Evolutionary conservation across 2,888 invertebrate species (phyloP).

Genomic region (Temnothorax ravouxi): DNA sequence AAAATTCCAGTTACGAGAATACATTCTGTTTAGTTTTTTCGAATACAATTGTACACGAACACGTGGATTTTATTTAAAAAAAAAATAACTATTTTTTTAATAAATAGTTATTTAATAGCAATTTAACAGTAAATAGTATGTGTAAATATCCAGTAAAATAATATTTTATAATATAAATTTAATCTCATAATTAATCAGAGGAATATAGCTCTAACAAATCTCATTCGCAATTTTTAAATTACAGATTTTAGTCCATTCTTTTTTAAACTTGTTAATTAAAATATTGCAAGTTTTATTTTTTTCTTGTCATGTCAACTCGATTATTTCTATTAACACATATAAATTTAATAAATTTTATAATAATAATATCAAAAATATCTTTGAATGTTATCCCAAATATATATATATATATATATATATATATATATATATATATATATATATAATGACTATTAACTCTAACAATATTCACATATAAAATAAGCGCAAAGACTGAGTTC

Average conservation of each 20-base stretch:
- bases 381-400: not conserved
- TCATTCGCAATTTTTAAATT: not conserved
- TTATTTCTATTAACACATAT: not conserved
- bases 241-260: not conserved
- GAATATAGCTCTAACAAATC: not conserved
- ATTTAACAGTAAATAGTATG: not conserved
- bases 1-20: not conserved
- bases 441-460: not conserved
- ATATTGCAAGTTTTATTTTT: not conserved
- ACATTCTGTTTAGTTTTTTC: not conserved
- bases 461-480: not conserved
- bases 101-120: not conserved
- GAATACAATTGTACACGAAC: not conserved
- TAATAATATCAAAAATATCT: constrained; percentile 4
- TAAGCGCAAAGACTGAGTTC: not conserved
- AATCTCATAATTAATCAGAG: not conserved
- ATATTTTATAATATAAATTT: constrained; percentile 9
- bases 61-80: constrained; percentile 5
- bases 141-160: constrained; percentile 6
- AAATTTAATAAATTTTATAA: not conserved
- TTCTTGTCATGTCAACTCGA: not conserved
- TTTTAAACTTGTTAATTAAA: not conserved
- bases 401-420: no score
- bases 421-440: no score
- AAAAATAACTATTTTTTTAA: not conserved